phyloP scores from a whole-genome alignment of 2,797 vertebrate species.

The Microtus californicus region DNA sequence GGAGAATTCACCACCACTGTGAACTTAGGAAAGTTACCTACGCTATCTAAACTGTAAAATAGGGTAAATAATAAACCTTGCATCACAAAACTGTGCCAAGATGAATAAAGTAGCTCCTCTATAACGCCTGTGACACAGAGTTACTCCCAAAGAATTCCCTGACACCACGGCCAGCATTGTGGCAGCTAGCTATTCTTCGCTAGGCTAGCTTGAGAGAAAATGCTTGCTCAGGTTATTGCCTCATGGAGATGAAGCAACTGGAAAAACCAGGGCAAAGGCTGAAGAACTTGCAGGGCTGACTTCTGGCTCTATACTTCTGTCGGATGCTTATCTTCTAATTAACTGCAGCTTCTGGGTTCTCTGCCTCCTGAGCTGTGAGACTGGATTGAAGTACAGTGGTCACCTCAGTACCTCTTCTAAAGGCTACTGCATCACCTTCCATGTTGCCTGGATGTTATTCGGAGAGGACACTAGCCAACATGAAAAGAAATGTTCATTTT shows the following conservation, averaged over 20 bases:
- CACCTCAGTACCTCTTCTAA: background rate
- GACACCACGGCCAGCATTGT: background rate
- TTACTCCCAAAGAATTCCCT: background rate
- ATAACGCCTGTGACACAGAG: background rate
- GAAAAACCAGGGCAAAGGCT: background rate
- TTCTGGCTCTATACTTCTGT: background rate
- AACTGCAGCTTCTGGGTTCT: background rate
- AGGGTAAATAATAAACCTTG: background rate
- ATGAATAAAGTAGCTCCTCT: background rate
- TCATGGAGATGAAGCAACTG: background rate
- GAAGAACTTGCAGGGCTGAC: background rate
- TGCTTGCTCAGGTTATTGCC: background rate
- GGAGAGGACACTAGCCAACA: conserved; percentile 5
- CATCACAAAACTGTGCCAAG: background rate
- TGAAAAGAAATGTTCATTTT: background rate
- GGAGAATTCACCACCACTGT: background rate
- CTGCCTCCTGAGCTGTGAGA: background rate
- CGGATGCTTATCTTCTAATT: background rate
- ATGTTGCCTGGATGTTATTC: background rate
- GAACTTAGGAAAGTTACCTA: background rate
- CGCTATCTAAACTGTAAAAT: background rate
- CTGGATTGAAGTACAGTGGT: background rate
- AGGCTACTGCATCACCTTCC: background rate
- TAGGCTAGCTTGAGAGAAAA: background rate
- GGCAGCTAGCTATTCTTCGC: background rate